Evolutionary conservation across 2,113 vertebrate genomes (phyloP).

Genomic region (Rhinopomastus cyanomelas): DNA sequence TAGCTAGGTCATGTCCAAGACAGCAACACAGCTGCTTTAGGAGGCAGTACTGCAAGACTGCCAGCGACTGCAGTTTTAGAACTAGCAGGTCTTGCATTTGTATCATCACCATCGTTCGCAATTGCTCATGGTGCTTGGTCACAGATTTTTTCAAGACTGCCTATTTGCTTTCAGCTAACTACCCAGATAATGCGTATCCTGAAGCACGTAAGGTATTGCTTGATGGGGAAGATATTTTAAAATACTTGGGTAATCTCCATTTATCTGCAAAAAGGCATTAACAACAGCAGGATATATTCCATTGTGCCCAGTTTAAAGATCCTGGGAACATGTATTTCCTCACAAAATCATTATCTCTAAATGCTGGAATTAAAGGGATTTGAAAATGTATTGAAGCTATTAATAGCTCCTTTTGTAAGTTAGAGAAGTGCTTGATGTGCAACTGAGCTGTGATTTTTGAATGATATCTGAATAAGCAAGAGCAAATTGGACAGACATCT

Average conservation of each 20-base stretch:
- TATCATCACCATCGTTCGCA: neutral
- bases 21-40: neutral
- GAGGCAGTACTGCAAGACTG: neutral
- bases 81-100: neutral
- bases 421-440: neutral
- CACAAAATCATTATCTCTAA: neutral
- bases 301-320: neutral
- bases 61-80: neutral
- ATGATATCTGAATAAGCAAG: neutral
- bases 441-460: neutral
- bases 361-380: neutral
- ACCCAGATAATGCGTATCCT: neutral
- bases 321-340: neutral
- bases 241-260: neutral
- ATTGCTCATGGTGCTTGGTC: neutral
- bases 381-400: neutral
- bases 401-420: neutral
- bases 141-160: neutral
- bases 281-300: neutral
- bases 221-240: neutral
- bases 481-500: neutral
- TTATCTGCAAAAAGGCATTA: neutral
- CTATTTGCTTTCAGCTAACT: conserved; percentile 11
- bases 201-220: neutral
- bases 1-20: neutral